Evolutionary conservation across 2,113 vertebrate genomes (phyloP).

Genomic region (Aspidoscelis tigris): DNA sequence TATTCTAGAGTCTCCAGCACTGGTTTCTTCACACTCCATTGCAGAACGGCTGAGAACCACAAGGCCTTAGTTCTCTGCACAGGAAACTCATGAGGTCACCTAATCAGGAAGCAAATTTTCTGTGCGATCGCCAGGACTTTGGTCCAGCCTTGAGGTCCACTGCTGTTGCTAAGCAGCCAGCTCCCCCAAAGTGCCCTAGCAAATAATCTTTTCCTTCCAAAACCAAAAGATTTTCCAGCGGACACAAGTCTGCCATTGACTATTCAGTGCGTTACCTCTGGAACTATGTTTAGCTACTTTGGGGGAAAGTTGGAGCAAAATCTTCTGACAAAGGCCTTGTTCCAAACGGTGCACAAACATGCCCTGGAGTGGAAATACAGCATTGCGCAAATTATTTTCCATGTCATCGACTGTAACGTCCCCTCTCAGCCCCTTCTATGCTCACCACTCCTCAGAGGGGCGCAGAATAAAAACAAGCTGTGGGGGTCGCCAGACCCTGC

Average conservation of each 20-base stretch:
- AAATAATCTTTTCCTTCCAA: background rate
- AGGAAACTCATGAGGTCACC: too few relatives aligned
- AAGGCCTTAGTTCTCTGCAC: too few relatives aligned
- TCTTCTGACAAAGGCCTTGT: background rate
- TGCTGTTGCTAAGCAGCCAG: background rate
- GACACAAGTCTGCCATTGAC: background rate
- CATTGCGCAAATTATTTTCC: background rate
- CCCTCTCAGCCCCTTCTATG: too few relatives aligned
- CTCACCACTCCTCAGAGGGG: too few relatives aligned
- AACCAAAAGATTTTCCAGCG: background rate
- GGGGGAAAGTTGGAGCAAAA: background rate
- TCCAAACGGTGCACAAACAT: background rate
- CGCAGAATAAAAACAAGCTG: too few relatives aligned
- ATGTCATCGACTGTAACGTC: too few relatives aligned
- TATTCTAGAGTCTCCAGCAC: too few relatives aligned
- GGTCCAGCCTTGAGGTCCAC: too few relatives aligned
- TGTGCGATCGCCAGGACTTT: rapidly evolving
- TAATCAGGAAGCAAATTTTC: background rate
- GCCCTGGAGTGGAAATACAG: background rate
- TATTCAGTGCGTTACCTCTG: background rate
- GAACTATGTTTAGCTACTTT: background rate
- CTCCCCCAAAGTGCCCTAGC: background rate
- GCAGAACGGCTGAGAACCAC: too few relatives aligned
- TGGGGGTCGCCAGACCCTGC: too few relatives aligned
- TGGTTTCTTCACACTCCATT: too few relatives aligned